These are phyloP conservation scores for Syrista parreyssii DNA, from an alignment of 2,888 invertebrate species.

Conservation along the genomic window DNA sequence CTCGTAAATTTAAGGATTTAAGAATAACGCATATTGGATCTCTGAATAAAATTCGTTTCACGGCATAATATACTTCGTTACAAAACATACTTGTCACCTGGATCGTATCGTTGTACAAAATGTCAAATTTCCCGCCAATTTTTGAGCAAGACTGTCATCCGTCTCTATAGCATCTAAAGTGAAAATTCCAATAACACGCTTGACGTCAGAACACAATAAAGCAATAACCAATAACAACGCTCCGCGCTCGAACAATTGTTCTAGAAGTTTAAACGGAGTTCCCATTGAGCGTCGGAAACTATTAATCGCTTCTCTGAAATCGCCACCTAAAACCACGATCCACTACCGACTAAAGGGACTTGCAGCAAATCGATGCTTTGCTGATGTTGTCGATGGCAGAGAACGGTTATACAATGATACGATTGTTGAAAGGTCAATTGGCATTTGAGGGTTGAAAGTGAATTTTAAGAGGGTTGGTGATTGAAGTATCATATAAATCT, in stretches of 20 bases:
- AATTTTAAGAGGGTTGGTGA: not conserved
- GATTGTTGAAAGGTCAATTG: not conserved
- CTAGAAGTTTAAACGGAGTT: not conserved
- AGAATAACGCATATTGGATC: not conserved
- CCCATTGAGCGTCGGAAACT: not conserved
- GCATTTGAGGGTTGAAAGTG: no score
- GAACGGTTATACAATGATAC: not conserved
- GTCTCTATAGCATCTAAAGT: not conserved
- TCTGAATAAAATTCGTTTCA: not conserved
- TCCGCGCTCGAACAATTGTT: conserved; percentile 38
- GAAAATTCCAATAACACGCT: not conserved
- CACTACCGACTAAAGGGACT: not conserved
- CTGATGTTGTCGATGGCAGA: not conserved
- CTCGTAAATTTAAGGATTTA: not conserved
- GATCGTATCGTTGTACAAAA: not conserved
- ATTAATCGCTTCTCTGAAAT: not conserved
- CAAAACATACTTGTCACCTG: not conserved
- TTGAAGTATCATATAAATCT: not conserved
- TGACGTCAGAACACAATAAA: not conserved
- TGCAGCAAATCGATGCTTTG: not conserved
- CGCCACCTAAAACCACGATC: not conserved
- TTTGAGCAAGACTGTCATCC: not conserved
- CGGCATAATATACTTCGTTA: not conserved
- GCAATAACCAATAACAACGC: conserved; percentile 30
- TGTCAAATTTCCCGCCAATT: not conserved